phyloP scores from a whole-genome alignment of 2,113 vertebrate genomes.

The Centrocercus urophasianus region DNA sequence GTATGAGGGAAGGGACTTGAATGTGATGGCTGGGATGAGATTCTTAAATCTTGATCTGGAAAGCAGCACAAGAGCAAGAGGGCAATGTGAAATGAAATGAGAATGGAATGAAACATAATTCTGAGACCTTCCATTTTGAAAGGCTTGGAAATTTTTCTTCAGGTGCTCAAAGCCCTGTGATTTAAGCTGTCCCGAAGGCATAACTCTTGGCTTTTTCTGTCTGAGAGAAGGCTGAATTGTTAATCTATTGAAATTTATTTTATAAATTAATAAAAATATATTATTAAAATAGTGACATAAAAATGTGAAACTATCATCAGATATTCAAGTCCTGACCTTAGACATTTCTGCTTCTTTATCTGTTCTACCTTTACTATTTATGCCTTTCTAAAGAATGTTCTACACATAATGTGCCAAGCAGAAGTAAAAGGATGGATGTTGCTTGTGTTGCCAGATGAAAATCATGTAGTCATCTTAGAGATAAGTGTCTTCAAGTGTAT shows the following conservation, averaged over 20 bases:
- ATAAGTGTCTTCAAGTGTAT: background rate
- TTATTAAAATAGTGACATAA: background rate
- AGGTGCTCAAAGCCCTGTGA: background rate
- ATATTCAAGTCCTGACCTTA: background rate
- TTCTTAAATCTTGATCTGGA: background rate
- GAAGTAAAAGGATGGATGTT: background rate
- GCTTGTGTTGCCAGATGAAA: background rate
- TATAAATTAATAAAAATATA: background rate
- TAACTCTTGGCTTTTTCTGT: background rate
- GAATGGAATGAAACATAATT: background rate
- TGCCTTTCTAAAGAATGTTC: background rate
- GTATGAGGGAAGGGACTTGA: background rate
- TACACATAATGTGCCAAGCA: background rate
- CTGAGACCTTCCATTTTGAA: background rate
- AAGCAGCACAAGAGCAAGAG: background rate
- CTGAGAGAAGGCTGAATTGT: background rate
- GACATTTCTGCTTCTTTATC: background rate
- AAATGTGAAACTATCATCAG: background rate
- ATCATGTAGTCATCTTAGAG: background rate
- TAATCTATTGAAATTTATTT: background rate
- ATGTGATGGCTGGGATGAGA: background rate
- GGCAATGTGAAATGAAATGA: background rate
- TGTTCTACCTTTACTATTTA: background rate
- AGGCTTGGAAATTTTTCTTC: rapidly evolving
- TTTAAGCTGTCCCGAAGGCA: background rate